Conservation (phyloP, 2,113 vertebrate species). For the Seriola rivoliana region DNA sequence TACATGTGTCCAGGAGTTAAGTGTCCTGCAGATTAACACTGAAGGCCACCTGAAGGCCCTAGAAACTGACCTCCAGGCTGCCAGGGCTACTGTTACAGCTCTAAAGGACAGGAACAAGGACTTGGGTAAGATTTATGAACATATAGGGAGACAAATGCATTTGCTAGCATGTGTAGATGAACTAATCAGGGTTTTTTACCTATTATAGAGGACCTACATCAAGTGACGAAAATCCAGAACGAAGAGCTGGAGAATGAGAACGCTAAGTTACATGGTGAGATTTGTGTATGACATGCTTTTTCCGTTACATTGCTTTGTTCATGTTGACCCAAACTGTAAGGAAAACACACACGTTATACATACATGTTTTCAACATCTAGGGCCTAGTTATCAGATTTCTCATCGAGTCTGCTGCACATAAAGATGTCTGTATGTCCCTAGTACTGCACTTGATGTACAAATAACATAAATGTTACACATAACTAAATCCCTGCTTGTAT, state of each 20-base stretch:
- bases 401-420: not conserved
- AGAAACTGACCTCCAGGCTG: slow-evolving; percentile 79
- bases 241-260: slow-evolving; percentile 80
- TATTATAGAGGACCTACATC: slow-evolving; percentile 80
- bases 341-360: not conserved
- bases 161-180: not conserved
- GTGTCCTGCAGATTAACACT: slow-evolving; percentile 79
- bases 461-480: not conserved
- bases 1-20: slow-evolving; percentile 79
- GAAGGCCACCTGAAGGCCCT: slow-evolving; percentile 80
- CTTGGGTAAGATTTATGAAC: slow-evolving; percentile 75
- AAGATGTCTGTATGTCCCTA: not conserved
- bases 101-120: slow-evolving; percentile 82
- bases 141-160: not conserved
- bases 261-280: slow-evolving; percentile 81
- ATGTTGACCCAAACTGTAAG: not conserved
- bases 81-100: slow-evolving; percentile 62
- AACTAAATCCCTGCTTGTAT: not conserved
- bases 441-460: not conserved
- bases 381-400: not conserved
- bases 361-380: not conserved
- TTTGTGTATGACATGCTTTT: not conserved
- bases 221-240: slow-evolving; percentile 79
- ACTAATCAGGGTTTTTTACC: not conserved
- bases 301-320: not conserved